A percentile compares a stretch with the other conserved stretches of the same genome.
Conservation (phyloP, 2,797 vertebrate species). For the Setipinna tenuifilis region DNA sequence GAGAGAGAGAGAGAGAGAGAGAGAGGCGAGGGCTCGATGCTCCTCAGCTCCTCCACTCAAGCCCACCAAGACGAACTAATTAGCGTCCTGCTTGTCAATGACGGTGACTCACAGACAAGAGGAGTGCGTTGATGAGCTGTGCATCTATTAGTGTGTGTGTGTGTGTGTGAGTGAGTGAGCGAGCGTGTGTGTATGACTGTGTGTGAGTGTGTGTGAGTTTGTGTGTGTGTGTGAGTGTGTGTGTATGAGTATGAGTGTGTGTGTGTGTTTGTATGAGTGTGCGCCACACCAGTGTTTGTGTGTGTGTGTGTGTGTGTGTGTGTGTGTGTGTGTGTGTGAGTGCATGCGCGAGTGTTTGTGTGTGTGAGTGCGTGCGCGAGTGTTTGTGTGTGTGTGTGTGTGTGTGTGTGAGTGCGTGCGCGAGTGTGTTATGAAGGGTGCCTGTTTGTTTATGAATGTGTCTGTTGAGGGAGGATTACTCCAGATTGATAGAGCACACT, state of each 20-base stretch:
- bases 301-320: slow-evolving; percentile 4
- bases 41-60: slow-evolving; percentile 16
- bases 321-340: not conserved
- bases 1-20: not conserved
- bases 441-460: not conserved
- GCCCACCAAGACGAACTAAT: slow-evolving; percentile 40
- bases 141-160: not conserved
- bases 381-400: not conserved
- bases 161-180: not conserved
- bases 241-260: not conserved
- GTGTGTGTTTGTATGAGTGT: not conserved
- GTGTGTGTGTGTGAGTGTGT: slow-evolving; percentile 23
- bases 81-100: slow-evolving; percentile 38
- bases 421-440: not conserved
- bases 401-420: not conserved
- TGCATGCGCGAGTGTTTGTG: not conserved
- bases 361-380: not conserved
- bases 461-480: not conserved
- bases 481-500: not conserved
- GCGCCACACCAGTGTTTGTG: too few species aligned
- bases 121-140: slow-evolving; percentile 5
- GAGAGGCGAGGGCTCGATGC: slow-evolving; percentile 32
- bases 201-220: not conserved
- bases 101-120: slow-evolving; percentile 11
- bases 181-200: too few species aligned